Conservation (phyloP, 2,113 vertebrate genomes). For the Oreocharis arfaki region DNA sequence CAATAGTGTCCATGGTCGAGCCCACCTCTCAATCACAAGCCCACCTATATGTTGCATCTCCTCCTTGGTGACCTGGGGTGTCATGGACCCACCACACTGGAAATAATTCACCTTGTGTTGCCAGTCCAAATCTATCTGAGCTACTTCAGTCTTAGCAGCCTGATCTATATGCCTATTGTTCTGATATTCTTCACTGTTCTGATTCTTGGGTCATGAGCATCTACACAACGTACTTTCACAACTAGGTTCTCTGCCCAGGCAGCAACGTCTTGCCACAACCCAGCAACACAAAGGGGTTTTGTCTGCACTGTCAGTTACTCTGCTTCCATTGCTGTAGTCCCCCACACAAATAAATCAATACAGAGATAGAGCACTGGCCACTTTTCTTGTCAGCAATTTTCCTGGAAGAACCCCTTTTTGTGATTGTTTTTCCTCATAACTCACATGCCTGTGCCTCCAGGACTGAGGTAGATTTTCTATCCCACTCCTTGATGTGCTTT, state of each 20-base stretch:
- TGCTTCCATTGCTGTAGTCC: neutral
- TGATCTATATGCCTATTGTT: neutral
- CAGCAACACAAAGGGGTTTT: neutral
- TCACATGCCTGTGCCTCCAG: neutral
- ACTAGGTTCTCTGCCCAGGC: neutral
- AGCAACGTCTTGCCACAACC: neutral
- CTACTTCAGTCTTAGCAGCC: neutral
- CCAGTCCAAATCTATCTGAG: neutral
- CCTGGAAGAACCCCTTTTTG: neutral
- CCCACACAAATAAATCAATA: neutral
- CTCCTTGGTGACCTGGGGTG: neutral
- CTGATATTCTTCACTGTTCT: neutral
- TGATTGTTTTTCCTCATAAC: neutral
- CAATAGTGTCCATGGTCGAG: neutral
- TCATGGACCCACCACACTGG: neutral
- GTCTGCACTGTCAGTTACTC: neutral
- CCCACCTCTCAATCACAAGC: neutral
- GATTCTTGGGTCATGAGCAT: neutral
- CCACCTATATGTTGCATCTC: neutral
- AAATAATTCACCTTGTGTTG: neutral
- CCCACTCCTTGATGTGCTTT: neutral
- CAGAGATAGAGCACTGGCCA: neutral
- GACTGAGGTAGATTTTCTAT: neutral
- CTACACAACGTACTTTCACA: rapidly evolving
- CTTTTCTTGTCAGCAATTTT: neutral